A percentile compares a stretch with the other conserved stretches of the same genome.
phyloP scores from a whole-genome alignment of 2,797 vertebrate species.

The Cygnus olor region DNA sequence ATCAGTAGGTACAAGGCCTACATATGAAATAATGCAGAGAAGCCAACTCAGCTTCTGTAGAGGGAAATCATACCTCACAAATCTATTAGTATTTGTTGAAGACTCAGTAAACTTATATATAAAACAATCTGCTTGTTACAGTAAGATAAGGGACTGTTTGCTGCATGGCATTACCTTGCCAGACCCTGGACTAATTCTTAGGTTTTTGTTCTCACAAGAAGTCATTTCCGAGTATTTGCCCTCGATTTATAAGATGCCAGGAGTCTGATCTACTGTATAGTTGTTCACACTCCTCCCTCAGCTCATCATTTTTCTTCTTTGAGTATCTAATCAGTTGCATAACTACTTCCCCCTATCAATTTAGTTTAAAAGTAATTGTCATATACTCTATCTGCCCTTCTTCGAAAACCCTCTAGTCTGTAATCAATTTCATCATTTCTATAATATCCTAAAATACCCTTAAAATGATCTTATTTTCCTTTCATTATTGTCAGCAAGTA shows the following conservation, averaged over 20 bases:
- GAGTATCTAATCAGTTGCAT: not conserved
- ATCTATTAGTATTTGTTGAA: not conserved
- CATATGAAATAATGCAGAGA: not conserved
- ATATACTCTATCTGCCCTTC: not conserved
- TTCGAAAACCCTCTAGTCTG: not conserved
- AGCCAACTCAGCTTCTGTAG: not conserved
- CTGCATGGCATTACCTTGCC: not conserved
- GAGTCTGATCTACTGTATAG: not conserved
- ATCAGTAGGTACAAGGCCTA: not conserved
- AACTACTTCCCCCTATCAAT: not conserved
- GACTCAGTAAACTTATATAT: not conserved
- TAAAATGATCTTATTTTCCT: constrained; percentile 7
- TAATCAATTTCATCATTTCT: not conserved
- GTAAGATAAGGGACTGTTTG: not conserved
- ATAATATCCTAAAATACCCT: not conserved
- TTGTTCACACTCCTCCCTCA: not conserved
- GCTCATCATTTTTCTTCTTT: constrained; percentile 10
- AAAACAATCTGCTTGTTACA: not conserved
- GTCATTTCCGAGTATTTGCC: not conserved
- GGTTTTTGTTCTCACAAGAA: not conserved
- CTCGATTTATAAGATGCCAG: not conserved
- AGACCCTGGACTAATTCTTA: not conserved
- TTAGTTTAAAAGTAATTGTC: constrained; percentile 7
- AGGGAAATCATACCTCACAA: not conserved
- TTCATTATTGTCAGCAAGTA: not conserved